Evolutionary conservation across 2,888 invertebrate genomes (phyloP).

Genomic region (Pollenia angustigena): DNA sequence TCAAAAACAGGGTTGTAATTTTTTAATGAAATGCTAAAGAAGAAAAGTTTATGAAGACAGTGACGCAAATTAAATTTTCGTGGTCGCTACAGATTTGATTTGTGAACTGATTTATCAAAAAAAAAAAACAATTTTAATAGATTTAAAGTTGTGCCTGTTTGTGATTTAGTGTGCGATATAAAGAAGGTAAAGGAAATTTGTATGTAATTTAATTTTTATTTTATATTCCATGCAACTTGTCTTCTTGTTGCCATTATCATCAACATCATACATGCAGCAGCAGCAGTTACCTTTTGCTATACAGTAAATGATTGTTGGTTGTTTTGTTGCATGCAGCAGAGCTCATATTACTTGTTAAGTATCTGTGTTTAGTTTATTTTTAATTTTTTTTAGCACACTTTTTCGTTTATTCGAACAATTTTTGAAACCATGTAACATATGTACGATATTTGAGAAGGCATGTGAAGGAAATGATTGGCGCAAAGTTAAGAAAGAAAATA

Average conservation of each 20-base stretch:
- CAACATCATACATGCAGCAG: constrained; percentile 13
- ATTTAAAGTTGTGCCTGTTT: background rate
- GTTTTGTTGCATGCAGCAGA: constrained; percentile 29
- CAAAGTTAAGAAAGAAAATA: too few species aligned
- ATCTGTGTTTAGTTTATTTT: background rate
- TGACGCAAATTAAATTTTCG: too few species aligned
- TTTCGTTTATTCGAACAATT: background rate
- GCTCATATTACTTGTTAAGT: constrained; percentile 11
- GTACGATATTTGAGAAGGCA: too few species aligned
- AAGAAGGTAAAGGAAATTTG: constrained; percentile 47
- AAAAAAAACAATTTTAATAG: background rate
- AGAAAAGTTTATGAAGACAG: too few species aligned
- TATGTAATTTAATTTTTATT: constrained; percentile 54
- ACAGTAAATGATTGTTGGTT: background rate
- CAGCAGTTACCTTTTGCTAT: constrained; percentile 11
- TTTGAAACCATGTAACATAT: too few species aligned
- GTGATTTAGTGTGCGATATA: too few species aligned
- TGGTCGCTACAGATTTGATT: too few species aligned
- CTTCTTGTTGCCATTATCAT: constrained; percentile 8
- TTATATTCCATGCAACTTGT: constrained; percentile 44
- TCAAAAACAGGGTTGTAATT: too few species aligned
- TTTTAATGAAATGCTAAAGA: too few species aligned
- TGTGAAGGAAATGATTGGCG: too few species aligned
- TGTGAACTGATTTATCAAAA: background rate
- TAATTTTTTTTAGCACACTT: background rate